Evolutionary conservation across 2,888 invertebrate species (phyloP), one percentile per base, ranked within the genome.

Genomic region (Linnaemya tessellans): DNA sequence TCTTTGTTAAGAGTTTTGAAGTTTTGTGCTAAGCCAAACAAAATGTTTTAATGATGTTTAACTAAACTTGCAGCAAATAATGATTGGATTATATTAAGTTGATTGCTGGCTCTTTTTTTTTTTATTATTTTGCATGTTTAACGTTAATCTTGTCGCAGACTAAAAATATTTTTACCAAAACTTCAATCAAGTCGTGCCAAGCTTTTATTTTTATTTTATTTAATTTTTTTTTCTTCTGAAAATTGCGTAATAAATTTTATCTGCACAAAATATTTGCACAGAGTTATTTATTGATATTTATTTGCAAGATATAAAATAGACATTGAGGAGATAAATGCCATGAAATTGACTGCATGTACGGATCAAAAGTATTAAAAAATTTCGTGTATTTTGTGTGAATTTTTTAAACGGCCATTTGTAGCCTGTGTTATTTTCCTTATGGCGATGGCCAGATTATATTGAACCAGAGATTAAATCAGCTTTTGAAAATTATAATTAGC

Each of bases 241-340:
- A 68, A 77, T 85, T 85, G 79, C 85, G 71, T 82, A 85, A 82
- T 85, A 85, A 80, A 85, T 82, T 74, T 82, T 82, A 82, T 85
- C 79, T 75, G 62, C 64, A 38, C 46, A 85, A 85, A 74, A 82
- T 82, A 82, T 80, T 82, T 80, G 67, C 67, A 20, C 65, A 77
- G 79, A 85, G 85, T 85, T 85, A 85, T 85, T 85, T 85, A 85
- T 80, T 82, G 85, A 80, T 82, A 75, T 85, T 77, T 71, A 60
- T 80, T 68, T 80, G 73, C 67, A 56, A 78, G 82, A 83, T 83
- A 71, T 68, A 62, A 81, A 79, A 71, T 81, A 81, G 81, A 81
- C 81, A 68, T 74, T 81, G 81, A 81, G 54, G 74, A 83, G 82
- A 83, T 83, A 83, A 83, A 83, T 78, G 65, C 71, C 82, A 77